These are phyloP conservation scores for Percopsis omiscomaycus DNA, from an alignment of 2,797 vertebrate species.

Conservation along the genomic window DNA sequence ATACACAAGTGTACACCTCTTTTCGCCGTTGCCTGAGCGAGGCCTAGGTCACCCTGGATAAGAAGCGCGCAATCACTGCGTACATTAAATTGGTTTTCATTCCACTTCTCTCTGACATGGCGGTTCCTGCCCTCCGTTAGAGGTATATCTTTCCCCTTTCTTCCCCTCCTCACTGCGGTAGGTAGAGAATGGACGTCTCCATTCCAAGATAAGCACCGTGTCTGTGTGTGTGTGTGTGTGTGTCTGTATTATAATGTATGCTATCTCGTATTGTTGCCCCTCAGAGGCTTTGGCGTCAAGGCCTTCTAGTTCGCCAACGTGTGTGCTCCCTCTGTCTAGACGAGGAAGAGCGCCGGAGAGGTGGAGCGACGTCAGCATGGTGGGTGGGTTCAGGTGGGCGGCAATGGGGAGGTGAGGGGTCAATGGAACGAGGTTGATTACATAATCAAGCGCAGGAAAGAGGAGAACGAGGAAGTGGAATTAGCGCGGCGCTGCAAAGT, in stretches of 20 bases:
- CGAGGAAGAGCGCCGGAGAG: not conserved
- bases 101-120: constrained; percentile 41
- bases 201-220: constrained; percentile 44
- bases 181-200: constrained; percentile 27
- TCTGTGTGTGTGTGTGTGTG: constrained; percentile 34
- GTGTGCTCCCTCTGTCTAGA: constrained; percentile 49
- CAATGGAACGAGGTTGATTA: constrained; percentile 25
- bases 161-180: constrained; percentile 29
- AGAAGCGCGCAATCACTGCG: constrained; percentile 21
- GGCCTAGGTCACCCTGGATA: not conserved
- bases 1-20: not conserved
- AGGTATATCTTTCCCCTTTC: constrained; percentile 31
- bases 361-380: not conserved
- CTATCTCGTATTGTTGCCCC: constrained; percentile 44
- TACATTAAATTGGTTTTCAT: constrained; percentile 8
- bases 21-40: no score
- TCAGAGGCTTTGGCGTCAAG: constrained; percentile 60
- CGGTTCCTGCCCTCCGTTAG: constrained; percentile 35
- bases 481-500: constrained; percentile 1
- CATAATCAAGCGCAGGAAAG: constrained; percentile 24
- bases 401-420: constrained; percentile 11
- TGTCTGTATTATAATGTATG: not conserved
- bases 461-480: not conserved
- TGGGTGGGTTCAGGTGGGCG: constrained; percentile 18
- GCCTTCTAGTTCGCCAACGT: constrained; percentile 53